phyloP scores from a whole-genome alignment of 2,888 invertebrate species.

The Amorpha juglandis region DNA sequence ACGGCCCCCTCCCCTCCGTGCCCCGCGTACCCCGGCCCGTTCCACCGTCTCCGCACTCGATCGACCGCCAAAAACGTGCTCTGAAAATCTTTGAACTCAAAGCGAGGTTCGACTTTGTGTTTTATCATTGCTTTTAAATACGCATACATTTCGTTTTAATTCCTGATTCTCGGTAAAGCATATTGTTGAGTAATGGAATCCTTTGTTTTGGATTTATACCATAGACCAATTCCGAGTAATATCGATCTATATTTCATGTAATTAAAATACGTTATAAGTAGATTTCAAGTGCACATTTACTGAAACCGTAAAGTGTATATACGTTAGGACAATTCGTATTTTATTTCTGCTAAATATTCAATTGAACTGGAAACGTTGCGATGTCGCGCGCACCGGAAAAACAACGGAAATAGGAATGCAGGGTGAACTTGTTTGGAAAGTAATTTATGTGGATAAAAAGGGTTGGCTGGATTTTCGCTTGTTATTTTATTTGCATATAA shows the following conservation, averaged over 20 bases:
- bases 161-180: background rate
- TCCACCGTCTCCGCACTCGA: constrained; percentile 60
- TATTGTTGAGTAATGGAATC: background rate
- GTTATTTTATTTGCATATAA: constrained; percentile 28
- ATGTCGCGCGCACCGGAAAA: constrained; percentile 38
- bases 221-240: background rate
- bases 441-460: constrained; percentile 52
- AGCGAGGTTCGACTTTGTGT: constrained; percentile 22
- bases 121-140: constrained; percentile 36
- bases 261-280: background rate
- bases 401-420: constrained; percentile 40
- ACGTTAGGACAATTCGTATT: background rate
- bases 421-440: constrained; percentile 47
- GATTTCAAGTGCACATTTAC: constrained; percentile 1
- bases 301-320: background rate
- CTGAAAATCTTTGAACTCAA: constrained; percentile 26
- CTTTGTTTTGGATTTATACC: background rate
- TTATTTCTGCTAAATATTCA: background rate
- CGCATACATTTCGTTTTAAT: constrained; percentile 25
- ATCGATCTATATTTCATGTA: background rate
- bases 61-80: constrained; percentile 75
- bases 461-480: constrained; percentile 38
- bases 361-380: constrained; percentile 35
- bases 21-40: constrained; percentile 47
- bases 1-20: constrained; percentile 57